A percentile compares a stretch with the other conserved stretches of the same genome.
Evolutionary conservation across 37 sponge, comb jelly and placozoan species (phyloP).

Genomic region (Halisarca cf. caerulea): DNA sequence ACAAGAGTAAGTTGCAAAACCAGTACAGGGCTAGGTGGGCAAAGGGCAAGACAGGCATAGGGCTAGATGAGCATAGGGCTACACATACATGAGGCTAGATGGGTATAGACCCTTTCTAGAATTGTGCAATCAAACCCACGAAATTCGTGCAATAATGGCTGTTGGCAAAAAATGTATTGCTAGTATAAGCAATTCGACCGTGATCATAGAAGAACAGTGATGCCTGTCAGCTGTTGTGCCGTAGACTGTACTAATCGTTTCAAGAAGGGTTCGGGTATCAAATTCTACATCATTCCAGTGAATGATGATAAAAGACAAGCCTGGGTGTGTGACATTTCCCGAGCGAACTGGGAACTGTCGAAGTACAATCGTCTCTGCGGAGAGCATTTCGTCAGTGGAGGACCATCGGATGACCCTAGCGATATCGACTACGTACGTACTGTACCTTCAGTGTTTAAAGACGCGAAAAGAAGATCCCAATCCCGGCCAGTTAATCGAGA

Average conservation of each 20-base stretch:
- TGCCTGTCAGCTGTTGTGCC: conserved; percentile 24
- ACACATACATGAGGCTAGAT: too few species aligned
- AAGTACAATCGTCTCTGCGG: conserved; percentile 3
- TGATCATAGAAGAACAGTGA: too few species aligned
- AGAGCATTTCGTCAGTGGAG: conserved; percentile 1
- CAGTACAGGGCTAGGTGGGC: too few species aligned
- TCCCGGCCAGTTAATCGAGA: too few species aligned
- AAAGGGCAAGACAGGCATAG: too few species aligned
- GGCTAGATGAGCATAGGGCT: too few species aligned
- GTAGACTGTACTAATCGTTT: conserved; percentile 10
- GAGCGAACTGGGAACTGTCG: neutral
- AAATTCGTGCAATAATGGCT: too few species aligned
- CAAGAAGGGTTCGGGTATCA: neutral
- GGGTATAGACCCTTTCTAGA: too few species aligned
- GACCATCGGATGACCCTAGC: neutral
- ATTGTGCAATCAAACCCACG: too few species aligned
- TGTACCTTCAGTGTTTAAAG: conserved; percentile 13
- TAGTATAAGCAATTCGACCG: too few species aligned
- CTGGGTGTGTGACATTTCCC: neutral
- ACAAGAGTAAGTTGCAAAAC: too few species aligned
- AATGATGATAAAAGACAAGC: neutral
- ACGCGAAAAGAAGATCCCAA: conserved; percentile 1
- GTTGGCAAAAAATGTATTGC: too few species aligned
- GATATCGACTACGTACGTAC: conserved; percentile 16
- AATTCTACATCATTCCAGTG: conserved; percentile 11